Conservation (phyloP, 2,888 invertebrate species). For the Sminthurinus aureus region DNA sequence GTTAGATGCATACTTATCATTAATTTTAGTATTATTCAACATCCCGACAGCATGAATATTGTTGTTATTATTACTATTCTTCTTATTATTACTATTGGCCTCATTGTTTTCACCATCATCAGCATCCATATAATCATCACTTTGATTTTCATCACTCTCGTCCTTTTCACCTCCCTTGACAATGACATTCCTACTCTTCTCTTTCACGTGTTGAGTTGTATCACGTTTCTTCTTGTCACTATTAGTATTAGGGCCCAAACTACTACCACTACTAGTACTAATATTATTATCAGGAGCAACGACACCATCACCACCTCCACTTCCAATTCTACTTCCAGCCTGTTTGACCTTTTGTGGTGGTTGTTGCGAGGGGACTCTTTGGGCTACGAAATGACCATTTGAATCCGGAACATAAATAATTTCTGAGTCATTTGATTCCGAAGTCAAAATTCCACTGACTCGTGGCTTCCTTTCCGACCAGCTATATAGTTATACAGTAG, state of each 20-base stretch:
- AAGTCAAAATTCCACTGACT: slow-evolving; percentile 50
- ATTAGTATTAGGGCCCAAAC: background rate
- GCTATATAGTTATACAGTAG: slow-evolving; percentile 49
- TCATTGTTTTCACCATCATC: slow-evolving; percentile 22
- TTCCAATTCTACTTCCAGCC: background rate
- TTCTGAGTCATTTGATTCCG: slow-evolving; percentile 42
- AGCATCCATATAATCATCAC: background rate
- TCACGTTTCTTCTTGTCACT: background rate
- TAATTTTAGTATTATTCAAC: background rate
- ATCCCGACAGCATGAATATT: background rate
- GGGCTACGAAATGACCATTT: slow-evolving; percentile 44
- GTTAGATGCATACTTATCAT: background rate
- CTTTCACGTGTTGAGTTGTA: background rate
- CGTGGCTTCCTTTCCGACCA: slow-evolving; percentile 60
- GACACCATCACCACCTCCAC: background rate
- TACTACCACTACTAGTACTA: background rate
- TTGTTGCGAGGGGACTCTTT: background rate
- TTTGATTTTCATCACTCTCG: slow-evolving; percentile 7
- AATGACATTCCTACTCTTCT: slow-evolving; percentile 13
- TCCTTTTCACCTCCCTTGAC: slow-evolving; percentile 5
- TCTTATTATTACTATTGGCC: slow-evolving; percentile 8
- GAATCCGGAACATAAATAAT: slow-evolving; percentile 54
- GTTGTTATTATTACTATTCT: background rate
- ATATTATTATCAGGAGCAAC: background rate
- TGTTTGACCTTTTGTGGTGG: slow-evolving; percentile 8